Conservation (phyloP, 2,888 invertebrate species). For the Drosophila anceps region DNA sequence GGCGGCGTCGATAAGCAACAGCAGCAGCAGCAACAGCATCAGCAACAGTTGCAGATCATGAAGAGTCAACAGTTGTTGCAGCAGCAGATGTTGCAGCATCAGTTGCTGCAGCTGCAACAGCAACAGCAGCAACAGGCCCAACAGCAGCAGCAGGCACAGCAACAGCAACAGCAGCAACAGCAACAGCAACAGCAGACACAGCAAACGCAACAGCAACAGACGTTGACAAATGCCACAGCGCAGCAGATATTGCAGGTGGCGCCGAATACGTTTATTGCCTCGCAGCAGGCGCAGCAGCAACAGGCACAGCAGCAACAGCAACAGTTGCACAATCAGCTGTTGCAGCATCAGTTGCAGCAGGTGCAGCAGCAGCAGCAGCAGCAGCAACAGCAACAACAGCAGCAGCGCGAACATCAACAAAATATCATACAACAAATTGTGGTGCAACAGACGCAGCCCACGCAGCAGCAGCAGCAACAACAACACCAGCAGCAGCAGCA, state of each 20-base stretch:
- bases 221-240: conserved; percentile 60
- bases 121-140: conserved; percentile 82
- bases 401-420: conserved; percentile 78
- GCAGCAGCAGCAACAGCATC: conserved; percentile 76
- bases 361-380: conserved; percentile 79
- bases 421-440: conserved; percentile 58
- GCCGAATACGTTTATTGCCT: conserved; percentile 86
- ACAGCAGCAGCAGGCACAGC: conserved; percentile 80
- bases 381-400: conserved; percentile 84
- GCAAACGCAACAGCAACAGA: conserved; percentile 84
- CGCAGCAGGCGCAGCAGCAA: conserved; percentile 84
- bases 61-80: conserved; percentile 79
- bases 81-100: conserved; percentile 82
- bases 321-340: conserved; percentile 82
- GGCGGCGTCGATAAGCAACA: conserved; percentile 83
- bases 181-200: conserved; percentile 84
- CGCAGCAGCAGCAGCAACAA: conserved; percentile 77
- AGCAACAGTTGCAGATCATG: conserved; percentile 80
- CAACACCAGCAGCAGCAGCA: conserved; percentile 74
- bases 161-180: conserved; percentile 76
- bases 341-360: conserved; percentile 75
- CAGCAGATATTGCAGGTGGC: conserved; percentile 82
- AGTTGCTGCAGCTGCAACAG: conserved; percentile 77
- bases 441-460: conserved; percentile 66
- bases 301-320: conserved; percentile 71